These are phyloP conservation scores for Terrapene triunguis DNA, from an alignment of 2,113 vertebrate species.

Conservation along the genomic window DNA sequence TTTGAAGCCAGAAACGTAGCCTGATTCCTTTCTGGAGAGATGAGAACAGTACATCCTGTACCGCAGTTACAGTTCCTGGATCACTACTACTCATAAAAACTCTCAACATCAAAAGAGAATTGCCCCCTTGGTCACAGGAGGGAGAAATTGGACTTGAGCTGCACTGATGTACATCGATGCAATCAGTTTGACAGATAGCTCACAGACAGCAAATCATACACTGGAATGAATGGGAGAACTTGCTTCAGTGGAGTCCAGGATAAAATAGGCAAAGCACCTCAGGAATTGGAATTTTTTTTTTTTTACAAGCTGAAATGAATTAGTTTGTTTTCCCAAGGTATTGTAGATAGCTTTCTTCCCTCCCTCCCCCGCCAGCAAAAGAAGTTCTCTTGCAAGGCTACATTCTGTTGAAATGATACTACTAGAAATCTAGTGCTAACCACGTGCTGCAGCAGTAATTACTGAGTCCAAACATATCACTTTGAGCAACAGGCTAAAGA, in stretches of 20 bases:
- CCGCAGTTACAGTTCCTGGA: not conserved
- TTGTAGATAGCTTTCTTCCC: not conserved
- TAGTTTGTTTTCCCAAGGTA: conserved; percentile 36
- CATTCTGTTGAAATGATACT: conserved; percentile 29
- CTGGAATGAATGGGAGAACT: not conserved
- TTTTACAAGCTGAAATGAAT: conserved; percentile 18
- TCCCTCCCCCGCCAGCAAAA: not conserved
- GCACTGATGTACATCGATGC: not conserved
- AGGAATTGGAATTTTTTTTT: not conserved
- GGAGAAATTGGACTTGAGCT: not conserved
- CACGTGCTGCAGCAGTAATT: conserved; percentile 20
- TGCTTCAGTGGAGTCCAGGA: not conserved
- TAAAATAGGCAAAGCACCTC: conserved; percentile 8
- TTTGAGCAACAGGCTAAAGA: conserved; percentile 58
- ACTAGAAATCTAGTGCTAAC: not conserved
- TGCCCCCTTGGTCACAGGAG: not conserved
- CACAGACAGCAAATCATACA: not conserved
- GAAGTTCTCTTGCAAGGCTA: not conserved
- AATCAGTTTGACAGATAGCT: not conserved
- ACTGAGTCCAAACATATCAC: conserved; percentile 53
- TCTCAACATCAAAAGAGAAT: conserved; percentile 2
- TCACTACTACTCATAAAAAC: not conserved
- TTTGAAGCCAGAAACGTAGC: not conserved
- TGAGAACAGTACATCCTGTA: rapidly evolving
- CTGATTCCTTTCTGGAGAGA: rapidly evolving